Conservation (phyloP, 2,888 invertebrate species). For the Lasiommata megera region DNA sequence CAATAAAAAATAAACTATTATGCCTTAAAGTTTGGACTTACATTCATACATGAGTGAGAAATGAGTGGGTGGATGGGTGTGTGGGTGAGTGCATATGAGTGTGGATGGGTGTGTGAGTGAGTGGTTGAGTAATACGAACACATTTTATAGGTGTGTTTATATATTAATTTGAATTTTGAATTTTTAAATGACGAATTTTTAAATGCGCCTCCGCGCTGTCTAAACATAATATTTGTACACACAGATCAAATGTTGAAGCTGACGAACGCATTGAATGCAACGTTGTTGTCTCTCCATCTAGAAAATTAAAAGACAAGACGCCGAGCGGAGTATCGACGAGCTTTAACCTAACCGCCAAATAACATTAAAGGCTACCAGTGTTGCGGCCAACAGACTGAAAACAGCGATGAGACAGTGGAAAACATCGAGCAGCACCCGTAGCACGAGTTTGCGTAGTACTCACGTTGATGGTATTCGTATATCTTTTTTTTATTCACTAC, state of each 20-base stretch:
- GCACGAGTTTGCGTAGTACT: not conserved
- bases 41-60: no score
- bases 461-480: no score
- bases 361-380: slow-evolving; percentile 4
- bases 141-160: no score
- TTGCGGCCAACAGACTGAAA: slow-evolving; percentile 5
- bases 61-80: no score
- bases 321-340: not conserved
- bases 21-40: no score
- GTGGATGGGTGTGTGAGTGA: no score
- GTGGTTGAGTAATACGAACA: no score
- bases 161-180: no score
- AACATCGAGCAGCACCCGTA: slow-evolving; percentile 5
- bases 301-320: not conserved
- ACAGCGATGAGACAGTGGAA: slow-evolving; percentile 20
- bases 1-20: no score
- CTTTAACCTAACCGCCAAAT: slow-evolving; percentile 1
- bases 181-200: no score
- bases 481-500: no score
- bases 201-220: not conserved
- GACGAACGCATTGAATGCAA: not conserved
- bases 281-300: not conserved
- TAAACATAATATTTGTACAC: not conserved
- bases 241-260: not conserved
- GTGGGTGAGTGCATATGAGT: no score